phyloP scores from a whole-genome alignment of 2,888 invertebrate genomes.

The Corythucha ciliata region DNA sequence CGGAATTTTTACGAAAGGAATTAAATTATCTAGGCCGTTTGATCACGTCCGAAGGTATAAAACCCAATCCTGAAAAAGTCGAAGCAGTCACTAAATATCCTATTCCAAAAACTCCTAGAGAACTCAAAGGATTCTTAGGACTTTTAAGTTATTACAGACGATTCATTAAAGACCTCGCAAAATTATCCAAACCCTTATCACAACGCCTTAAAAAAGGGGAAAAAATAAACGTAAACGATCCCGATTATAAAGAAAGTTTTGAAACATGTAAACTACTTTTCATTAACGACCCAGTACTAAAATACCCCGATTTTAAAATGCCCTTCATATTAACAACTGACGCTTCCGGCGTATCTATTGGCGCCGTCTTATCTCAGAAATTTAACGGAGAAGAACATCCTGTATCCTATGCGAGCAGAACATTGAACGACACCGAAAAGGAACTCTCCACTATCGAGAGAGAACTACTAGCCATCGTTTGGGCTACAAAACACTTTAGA shows the following conservation, averaged over 20 bases:
- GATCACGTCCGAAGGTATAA: background rate
- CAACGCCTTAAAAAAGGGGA: background rate
- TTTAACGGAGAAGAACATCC: too few species aligned
- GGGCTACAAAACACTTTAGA: too few species aligned
- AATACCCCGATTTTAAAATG: conserved; percentile 3
- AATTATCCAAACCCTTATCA: background rate
- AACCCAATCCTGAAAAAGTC: conserved; percentile 6
- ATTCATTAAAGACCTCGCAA: background rate
- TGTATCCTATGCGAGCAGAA: too few species aligned
- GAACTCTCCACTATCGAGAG: too few species aligned
- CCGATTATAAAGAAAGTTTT: background rate
- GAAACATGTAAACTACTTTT: background rate
- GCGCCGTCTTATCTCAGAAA: too few species aligned
- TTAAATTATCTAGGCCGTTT: conserved; percentile 1
- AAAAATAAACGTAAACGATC: background rate
- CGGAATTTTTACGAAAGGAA: background rate
- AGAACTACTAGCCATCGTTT: too few species aligned
- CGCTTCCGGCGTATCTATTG: background rate
- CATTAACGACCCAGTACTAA: background rate
- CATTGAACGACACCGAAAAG: too few species aligned
- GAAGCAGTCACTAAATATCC: conserved; percentile 8
- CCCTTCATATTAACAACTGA: background rate
- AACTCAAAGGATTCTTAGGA: conserved; percentile 15
- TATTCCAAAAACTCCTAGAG: conserved; percentile 6
- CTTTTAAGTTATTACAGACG: conserved; percentile 4